These are phyloP conservation scores for Lacerta agilis DNA, from an alignment of 2,797 vertebrate genomes.

Conservation along the genomic window DNA sequence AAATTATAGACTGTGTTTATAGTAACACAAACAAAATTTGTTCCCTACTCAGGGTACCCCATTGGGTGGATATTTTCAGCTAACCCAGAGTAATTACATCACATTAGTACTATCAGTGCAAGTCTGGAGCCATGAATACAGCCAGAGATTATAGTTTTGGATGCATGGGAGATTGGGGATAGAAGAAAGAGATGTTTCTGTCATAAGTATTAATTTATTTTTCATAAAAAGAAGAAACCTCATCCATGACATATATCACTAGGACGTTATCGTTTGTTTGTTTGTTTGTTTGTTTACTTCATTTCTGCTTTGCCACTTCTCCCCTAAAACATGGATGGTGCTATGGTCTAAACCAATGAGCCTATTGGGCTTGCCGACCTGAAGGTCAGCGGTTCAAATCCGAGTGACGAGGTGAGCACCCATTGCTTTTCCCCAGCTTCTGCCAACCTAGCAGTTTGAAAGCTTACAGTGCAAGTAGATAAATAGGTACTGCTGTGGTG, in stretches of 20 bases:
- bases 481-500: too few relatives aligned
- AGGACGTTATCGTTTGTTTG: not conserved
- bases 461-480: too few relatives aligned
- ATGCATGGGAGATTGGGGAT: not conserved
- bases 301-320: too few relatives aligned
- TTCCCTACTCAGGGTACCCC: not conserved
- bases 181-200: not conserved
- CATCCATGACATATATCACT: not conserved
- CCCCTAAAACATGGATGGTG: too few relatives aligned
- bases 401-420: too few relatives aligned
- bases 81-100: not conserved
- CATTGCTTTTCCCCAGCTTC: too few relatives aligned
- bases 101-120: not conserved
- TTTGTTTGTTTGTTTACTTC: not conserved
- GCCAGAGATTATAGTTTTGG: not conserved
- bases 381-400: too few relatives aligned
- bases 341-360: too few relatives aligned
- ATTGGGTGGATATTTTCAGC: not conserved
- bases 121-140: not conserved
- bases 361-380: too few relatives aligned
- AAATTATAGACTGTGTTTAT: constrained; percentile 1
- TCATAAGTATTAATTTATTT: not conserved
- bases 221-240: not conserved
- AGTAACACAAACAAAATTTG: constrained; percentile 1
- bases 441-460: too few relatives aligned